Base-by-base conservation (phyloP, 1,140 invertebrate species). In the Bacillus rossius region DNA sequence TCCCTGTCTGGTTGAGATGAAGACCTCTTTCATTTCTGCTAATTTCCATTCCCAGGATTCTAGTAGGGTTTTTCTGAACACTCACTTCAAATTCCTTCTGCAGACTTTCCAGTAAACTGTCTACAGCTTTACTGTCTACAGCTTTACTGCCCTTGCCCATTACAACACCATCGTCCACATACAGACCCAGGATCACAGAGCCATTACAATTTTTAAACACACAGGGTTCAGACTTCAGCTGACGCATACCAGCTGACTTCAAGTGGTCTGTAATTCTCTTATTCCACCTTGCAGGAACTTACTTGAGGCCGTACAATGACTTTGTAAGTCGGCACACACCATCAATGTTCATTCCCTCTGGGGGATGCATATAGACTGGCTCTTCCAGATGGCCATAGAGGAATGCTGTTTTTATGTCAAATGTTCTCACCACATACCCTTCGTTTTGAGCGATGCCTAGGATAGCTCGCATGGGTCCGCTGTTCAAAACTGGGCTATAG, bases 31-130 rank as follows among this genome's bases (percentile, higher is more conserved):
- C 48, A 20, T 20, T n/a, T 19, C 10, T 20, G 42, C 14, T 16
- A 16, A 66, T 64, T 45, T 66, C 42, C 19, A 62, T 61, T 29
- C 57, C 63, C 43, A 65, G 42, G 56, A 64, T 64, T 16, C 10
- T 40, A n/a, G n/a, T 47, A 34, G 25, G 54, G n/a, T 8, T 41
- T 20, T 20, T 54, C 16, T 38, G 37, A 1, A 25, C 22, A 22
- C 47, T 58, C 29, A 64, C 60, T n/a, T 53, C 25, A 3, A 16
- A 19, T 40, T 45, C 20, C 16, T 45, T 45, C 20, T 22, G 17
- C 5, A 60, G n/a, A 29, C 34, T 14, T 20, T 42, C 23, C 20
- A 65, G 4, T 10, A 51, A 22, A 29, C 42, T 41, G 8, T 47
- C 40, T n/a, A 64, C 13, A 20, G 23, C 56, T 0, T n/a, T n/a